Evolutionary conservation across 2,797 vertebrate genomes (phyloP), one percentile per base, ranked within the genome.

Genomic region (Manis pentadactyla): DNA sequence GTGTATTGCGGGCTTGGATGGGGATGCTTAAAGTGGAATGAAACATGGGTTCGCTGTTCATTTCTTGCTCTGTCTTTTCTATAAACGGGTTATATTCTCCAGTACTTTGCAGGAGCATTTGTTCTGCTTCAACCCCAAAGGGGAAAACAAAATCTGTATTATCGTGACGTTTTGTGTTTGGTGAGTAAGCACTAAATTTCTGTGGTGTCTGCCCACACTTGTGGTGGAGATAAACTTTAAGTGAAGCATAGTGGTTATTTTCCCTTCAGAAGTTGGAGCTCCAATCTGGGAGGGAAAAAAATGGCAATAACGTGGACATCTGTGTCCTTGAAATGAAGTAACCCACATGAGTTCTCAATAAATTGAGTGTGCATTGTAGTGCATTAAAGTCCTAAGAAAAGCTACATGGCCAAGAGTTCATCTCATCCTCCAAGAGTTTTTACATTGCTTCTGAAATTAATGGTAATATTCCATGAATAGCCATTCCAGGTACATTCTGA

Each of bases 241-340:
- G 73, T 94, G 93, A 97, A 82, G 51, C 90, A 53, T 23, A 78
- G 57, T 89, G 53, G 94, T 97, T 91, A 92, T 90, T 98, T 98
- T 98, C 96, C 77, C 96, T 97, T 96, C 95, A 59, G 94, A 98
- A 96, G 74, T 83, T 86, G 39, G 87, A 97, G 92, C 79, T 97
- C 87, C 97, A 97, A 97, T 94, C 93, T 92, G 69, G 82, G 17
- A 14, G 34, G 4, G 2, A 46, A 0, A 18, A 29, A 4, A 29
- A 55, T n/a, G 78, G 69, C 79, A 93, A 75, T 96, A 97, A 82
- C 68, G 25, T 92, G 89, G 96, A 93, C 92, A 95, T 88, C 77
- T 94, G 63, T 90, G 87, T 96, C 95, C 77, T 96, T 97, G 87
- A 94, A 79, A 93, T 92, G 81, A 55, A 78, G 77, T 90, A 88